Percentiles rank a stretch among this genome's conserved stretches.
Evolutionary conservation across 2,797 vertebrate genomes (phyloP).

Genomic region (Lycodopsis pacificus): DNA sequence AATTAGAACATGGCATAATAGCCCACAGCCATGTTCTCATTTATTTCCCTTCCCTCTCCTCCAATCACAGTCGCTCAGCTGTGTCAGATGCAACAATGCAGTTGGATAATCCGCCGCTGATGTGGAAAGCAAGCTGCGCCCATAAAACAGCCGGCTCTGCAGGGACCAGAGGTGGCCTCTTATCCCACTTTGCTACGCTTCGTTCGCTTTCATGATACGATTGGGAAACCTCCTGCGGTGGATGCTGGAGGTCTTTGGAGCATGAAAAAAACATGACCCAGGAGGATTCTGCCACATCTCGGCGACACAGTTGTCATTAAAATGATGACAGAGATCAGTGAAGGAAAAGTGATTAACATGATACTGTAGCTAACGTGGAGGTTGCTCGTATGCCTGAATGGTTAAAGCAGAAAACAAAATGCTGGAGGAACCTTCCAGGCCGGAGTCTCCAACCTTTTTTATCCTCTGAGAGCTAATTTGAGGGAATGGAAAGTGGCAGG

Average conservation of each 20-base stretch:
- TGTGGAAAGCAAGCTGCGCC: slow-evolving; percentile 57
- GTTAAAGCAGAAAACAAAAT: slow-evolving; percentile 17
- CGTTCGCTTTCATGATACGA: slow-evolving; percentile 32
- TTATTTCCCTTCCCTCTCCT: slow-evolving; percentile 37
- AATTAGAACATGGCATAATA: slow-evolving; percentile 51
- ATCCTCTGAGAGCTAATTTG: not conserved
- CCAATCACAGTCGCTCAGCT: slow-evolving; percentile 27
- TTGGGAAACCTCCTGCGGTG: slow-evolving; percentile 34
- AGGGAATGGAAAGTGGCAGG: not conserved
- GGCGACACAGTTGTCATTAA: slow-evolving; percentile 16
- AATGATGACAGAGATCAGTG: slow-evolving; percentile 11
- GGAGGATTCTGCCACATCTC: slow-evolving; percentile 42
- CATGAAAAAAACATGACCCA: slow-evolving; percentile 23
- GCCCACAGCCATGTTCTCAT: slow-evolving; percentile 60
- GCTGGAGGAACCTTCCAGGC: not conserved
- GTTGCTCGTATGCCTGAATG: slow-evolving; percentile 4
- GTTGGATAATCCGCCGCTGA: slow-evolving; percentile 44
- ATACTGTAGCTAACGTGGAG: slow-evolving; percentile 12
- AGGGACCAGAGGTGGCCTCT: slow-evolving; percentile 37
- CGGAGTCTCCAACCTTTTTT: not conserved
- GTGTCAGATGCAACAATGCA: slow-evolving; percentile 44
- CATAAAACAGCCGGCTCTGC: slow-evolving; percentile 33
- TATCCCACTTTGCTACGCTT: slow-evolving; percentile 46
- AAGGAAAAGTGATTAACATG: not conserved
- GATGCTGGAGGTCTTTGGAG: slow-evolving; percentile 16